phyloP scores from a whole-genome alignment of 2,797 vertebrate species.

The Sylvilagus floridanus region DNA sequence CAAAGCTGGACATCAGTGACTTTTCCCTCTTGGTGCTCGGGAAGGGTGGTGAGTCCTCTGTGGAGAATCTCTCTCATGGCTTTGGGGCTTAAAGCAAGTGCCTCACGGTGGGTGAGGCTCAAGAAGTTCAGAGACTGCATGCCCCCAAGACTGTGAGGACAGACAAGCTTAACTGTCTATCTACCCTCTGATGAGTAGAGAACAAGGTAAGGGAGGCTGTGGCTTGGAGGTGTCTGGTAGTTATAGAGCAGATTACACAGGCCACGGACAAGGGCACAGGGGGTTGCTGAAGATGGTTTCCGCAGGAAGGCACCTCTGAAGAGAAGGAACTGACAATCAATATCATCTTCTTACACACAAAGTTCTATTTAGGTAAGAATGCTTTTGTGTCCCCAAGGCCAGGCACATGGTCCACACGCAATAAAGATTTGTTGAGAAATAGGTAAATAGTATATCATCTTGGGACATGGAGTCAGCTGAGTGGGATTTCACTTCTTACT shows the following conservation, averaged over 20 bases:
- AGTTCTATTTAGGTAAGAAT: background rate
- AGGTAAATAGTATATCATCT: background rate
- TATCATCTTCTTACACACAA: background rate
- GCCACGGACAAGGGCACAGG: background rate
- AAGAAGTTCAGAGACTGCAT: background rate
- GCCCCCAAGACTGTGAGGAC: background rate
- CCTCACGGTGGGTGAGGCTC: background rate
- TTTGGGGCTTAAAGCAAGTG: background rate
- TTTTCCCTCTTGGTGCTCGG: background rate
- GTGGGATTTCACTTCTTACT: background rate
- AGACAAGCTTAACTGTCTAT: background rate
- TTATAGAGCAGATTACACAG: background rate
- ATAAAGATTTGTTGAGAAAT: background rate
- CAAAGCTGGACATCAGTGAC: background rate
- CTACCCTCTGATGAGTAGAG: background rate
- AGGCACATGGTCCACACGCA: background rate
- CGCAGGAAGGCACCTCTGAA: background rate
- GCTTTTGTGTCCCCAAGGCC: background rate
- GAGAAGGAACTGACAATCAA: background rate
- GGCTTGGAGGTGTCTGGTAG: background rate
- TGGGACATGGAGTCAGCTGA: background rate
- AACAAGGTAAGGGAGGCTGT: background rate
- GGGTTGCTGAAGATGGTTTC: background rate
- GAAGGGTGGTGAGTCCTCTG: rapidly evolving
- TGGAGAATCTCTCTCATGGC: background rate